Conservation (phyloP, 1,140 invertebrate genomes). For the Drosophila pseudoobscura region DNA sequence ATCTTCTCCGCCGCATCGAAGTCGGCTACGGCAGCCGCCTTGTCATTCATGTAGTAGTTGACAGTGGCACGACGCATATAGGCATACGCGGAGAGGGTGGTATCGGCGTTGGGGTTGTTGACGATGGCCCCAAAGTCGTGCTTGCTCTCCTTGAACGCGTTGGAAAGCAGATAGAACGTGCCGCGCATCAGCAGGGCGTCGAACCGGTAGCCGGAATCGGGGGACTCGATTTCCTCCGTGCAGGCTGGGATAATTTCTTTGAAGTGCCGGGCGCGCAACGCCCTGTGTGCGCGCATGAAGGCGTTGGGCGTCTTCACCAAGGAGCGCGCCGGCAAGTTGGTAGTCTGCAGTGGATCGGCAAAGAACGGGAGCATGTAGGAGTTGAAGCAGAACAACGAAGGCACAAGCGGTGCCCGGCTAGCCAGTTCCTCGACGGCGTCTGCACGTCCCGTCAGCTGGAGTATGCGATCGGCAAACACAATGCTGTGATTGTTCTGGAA, state of each 20-base stretch:
- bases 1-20: constrained; percentile 90
- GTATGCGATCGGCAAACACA: constrained; percentile 91
- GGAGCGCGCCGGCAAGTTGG: constrained; percentile 9
- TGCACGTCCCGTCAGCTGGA: constrained; percentile 90
- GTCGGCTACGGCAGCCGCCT: constrained; percentile 89
- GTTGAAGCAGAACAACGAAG: constrained; percentile 93
- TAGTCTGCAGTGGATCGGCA: constrained; percentile 87
- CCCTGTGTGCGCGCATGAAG: constrained; percentile 87
- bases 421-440: constrained; percentile 89
- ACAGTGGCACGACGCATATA: constrained; percentile 93
- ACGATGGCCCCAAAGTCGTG: constrained; percentile 88
- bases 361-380: constrained; percentile 93
- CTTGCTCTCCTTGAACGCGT: constrained; percentile 88
- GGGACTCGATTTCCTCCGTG: constrained; percentile 89
- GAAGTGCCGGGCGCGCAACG: constrained; percentile 88
- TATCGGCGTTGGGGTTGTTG: constrained; percentile 85
- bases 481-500: constrained; percentile 92
- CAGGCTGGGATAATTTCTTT: constrained; percentile 91
- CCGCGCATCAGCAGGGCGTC: constrained; percentile 91
- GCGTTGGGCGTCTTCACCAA: constrained; percentile 84
- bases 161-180: constrained; percentile 91
- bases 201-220: constrained; percentile 84
- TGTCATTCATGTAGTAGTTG: constrained; percentile 90
- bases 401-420: constrained; percentile 88
- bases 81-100: constrained; percentile 90